These are phyloP conservation scores for Pyrrhia umbra DNA, from an alignment of 2,888 invertebrate genomes.

Conservation along the genomic window DNA sequence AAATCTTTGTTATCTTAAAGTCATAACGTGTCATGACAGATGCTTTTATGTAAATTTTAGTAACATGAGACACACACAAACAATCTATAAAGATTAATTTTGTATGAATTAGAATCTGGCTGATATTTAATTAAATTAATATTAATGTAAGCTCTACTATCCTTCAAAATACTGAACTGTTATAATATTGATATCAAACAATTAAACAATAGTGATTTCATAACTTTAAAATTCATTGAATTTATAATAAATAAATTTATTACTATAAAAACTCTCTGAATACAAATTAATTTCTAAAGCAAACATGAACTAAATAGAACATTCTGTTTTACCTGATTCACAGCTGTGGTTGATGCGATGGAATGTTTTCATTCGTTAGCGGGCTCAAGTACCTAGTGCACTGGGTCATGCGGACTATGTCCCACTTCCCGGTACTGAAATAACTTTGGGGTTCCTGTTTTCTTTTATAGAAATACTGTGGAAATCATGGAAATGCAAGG, in stretches of 20 bases:
- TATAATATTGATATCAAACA: not conserved
- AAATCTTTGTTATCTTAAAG: too few relatives aligned
- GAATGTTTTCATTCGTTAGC: constrained; percentile 74
- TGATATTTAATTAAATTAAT: too few relatives aligned
- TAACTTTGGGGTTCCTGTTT: constrained; percentile 62
- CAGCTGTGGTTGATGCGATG: constrained; percentile 59
- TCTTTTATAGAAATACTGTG: constrained; percentile 32
- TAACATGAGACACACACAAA: too few relatives aligned
- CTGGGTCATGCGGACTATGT: constrained; percentile 72
- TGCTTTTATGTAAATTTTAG: too few relatives aligned
- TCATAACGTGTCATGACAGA: too few relatives aligned
- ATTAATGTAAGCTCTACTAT: too few relatives aligned
- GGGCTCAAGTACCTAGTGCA: constrained; percentile 61
- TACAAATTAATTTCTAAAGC: constrained; percentile 11
- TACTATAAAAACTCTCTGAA: constrained; percentile 21
- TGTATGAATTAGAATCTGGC: too few relatives aligned
- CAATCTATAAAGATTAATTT: too few relatives aligned
- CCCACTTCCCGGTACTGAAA: constrained; percentile 71
- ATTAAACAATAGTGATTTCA: constrained; percentile 8
- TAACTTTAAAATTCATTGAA: constrained; percentile 12
- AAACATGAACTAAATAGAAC: constrained; percentile 26
- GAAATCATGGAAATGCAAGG: not conserved
- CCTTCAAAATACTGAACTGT: not conserved
- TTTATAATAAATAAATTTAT: constrained; percentile 13
- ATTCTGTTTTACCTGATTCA: constrained; percentile 56